These are phyloP conservation scores for Neoitamus cyanurus DNA, from an alignment of 2,888 invertebrate species.

Conservation along the genomic window DNA sequence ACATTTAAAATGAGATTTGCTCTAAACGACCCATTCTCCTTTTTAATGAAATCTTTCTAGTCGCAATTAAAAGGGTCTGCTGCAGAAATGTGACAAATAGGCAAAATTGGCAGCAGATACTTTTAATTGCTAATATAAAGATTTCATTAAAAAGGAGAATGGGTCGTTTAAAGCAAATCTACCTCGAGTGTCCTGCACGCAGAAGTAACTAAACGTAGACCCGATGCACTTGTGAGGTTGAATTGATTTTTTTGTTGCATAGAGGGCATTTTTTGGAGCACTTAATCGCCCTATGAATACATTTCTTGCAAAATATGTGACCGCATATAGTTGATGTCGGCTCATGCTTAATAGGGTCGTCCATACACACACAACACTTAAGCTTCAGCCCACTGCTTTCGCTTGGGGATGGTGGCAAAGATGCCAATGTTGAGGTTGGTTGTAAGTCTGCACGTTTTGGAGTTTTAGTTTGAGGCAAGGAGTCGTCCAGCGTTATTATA, in stretches of 20 bases:
- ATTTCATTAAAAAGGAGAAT: not conserved
- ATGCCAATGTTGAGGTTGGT: not conserved
- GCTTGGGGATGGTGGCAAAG: not conserved
- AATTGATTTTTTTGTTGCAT: slow-evolving; percentile 47
- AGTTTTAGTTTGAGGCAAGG: not conserved
- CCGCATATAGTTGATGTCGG: slow-evolving; percentile 54
- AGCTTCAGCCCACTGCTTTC: not conserved
- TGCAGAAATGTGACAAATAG: too few relatives aligned
- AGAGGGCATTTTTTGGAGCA: slow-evolving; percentile 52
- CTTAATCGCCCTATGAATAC: slow-evolving; percentile 51
- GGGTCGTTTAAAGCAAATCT: not conserved
- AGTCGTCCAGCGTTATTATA: not conserved
- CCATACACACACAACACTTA: slow-evolving; percentile 54
- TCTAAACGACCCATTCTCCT: not conserved
- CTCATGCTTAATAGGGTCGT: slow-evolving; percentile 14
- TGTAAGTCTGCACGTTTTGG: not conserved
- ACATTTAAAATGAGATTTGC: too few relatives aligned
- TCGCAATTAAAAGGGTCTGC: too few relatives aligned
- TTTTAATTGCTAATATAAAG: too few relatives aligned
- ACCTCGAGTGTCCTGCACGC: not conserved
- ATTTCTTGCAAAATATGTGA: slow-evolving; percentile 54
- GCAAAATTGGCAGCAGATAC: not conserved
- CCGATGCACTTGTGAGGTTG: not conserved
- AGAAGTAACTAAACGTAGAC: not conserved
- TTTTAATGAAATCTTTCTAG: not conserved